Evolutionary conservation across 2,888 invertebrate species (phyloP), one percentile per base, ranked within the genome.

Genomic region (Eucera pruinosa): DNA sequence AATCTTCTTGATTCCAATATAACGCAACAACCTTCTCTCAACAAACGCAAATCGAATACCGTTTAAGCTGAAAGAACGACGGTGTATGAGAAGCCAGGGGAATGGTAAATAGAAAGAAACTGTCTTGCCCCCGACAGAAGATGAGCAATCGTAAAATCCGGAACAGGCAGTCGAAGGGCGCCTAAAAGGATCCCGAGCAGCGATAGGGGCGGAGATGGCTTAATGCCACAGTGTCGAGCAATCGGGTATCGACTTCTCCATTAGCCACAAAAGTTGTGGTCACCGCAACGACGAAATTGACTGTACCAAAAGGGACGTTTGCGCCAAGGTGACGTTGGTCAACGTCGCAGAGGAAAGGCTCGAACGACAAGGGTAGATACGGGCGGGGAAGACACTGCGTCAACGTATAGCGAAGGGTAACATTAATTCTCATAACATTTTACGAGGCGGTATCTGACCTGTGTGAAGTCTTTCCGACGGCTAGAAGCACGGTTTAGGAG

Each of bases 341-440:
- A 62, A 43, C 64, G 66, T 65, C 64, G 71, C 62, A 68, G 43
- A 45, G 62, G 69, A 74, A 74, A 72, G 62, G 80, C 54, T 72
- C 72, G 64, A 75, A 76, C 65, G 61, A 43, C 41, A 61, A 67
- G 69, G 74, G 75, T 72, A 73, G 78, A 75, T 72, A 78, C 72
- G 61, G 69, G 18, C 54, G 60, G 18, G 55, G 43, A 58, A 80
- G 82, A 77, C 73, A 74, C 71, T 57, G 66, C 43, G 50, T 25
- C 68, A 58, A 77, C 83, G 81, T 78, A 77, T 83, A 81, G 75
- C 62, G 74, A 77, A 82, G 84, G 87, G 78, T 80, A 88, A 88
- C 91, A 91, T 92, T 91, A 91, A 91, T 92, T 91, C 92, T 92
- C 91, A 92, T 92, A 92, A 92, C 91, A 90, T 92, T 91, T 92